Evolutionary conservation across 2,888 invertebrate genomes (phyloP).

Genomic region (Rugalucina vietnamica): DNA sequence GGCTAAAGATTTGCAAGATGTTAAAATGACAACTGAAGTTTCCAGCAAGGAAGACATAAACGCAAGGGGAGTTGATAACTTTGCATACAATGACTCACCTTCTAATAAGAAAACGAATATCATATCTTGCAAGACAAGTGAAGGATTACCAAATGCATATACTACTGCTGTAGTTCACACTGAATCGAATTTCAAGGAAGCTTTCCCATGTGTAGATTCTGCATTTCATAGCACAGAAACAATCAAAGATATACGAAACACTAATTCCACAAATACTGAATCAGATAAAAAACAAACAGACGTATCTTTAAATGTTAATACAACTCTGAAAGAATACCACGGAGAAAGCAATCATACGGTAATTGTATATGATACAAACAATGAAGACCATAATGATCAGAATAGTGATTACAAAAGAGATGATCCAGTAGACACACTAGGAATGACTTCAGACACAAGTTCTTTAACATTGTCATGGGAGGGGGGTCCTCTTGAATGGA

Average conservation of each 20-base stretch:
- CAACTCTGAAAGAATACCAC: not conserved
- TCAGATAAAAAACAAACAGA: not conserved
- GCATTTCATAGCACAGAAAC: not conserved
- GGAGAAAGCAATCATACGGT: not conserved
- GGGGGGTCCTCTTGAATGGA: slow-evolving; percentile 55
- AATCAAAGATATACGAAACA: not conserved
- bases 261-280: not conserved
- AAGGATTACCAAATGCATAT: too few relatives aligned
- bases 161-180: slow-evolving; percentile 63
- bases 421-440: slow-evolving; percentile 43
- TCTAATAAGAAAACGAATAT: slow-evolving; percentile 38
- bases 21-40: not conserved
- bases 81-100: slow-evolving; percentile 65
- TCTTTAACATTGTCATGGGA: slow-evolving; percentile 60
- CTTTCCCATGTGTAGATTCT: not conserved
- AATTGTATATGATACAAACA: not conserved
- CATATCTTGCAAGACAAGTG: slow-evolving; percentile 18
- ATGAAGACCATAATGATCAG: not conserved
- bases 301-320: not conserved
- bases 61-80: slow-evolving; percentile 66
- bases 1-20: slow-evolving; percentile 13
- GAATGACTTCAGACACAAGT: slow-evolving; percentile 51
- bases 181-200: slow-evolving; percentile 50
- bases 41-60: slow-evolving; percentile 5
- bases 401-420: not conserved